phyloP scores from a whole-genome alignment of 2,113 vertebrate species.

The Dendrocopos noguchii region DNA sequence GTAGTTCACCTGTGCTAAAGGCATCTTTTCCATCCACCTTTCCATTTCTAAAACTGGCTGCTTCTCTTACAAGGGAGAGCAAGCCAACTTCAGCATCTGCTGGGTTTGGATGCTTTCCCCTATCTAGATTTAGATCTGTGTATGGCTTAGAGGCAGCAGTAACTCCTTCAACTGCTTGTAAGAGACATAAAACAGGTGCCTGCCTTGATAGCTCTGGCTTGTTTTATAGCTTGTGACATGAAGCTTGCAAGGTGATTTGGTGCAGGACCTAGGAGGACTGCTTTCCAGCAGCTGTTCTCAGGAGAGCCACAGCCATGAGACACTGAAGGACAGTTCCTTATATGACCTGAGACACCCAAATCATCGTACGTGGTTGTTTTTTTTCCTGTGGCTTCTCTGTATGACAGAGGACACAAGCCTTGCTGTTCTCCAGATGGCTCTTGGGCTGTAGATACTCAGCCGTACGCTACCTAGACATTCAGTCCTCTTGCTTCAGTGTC shows the following conservation, averaged over 20 bases:
- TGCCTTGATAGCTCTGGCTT: not conserved
- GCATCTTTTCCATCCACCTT: not conserved
- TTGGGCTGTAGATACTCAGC: rapidly evolving
- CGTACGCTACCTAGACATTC: too few species aligned
- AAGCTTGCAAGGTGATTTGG: not conserved
- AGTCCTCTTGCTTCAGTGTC: not conserved
- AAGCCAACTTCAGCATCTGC: not conserved
- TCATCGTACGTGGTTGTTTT: too few species aligned
- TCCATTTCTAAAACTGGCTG: not conserved
- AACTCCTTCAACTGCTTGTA: not conserved
- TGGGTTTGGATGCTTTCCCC: not conserved
- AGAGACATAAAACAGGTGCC: not conserved
- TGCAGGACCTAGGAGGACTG: not conserved
- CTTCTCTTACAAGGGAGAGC: not conserved
- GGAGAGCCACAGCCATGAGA: rapidly evolving
- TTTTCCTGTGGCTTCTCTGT: not conserved
- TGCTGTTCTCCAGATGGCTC: not conserved
- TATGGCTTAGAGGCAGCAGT: not conserved
- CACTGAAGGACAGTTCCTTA: not conserved
- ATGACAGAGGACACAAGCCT: not conserved
- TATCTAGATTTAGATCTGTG: not conserved
- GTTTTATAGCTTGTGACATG: not conserved
- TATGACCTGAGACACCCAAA: not conserved
- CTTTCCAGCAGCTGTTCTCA: not conserved
- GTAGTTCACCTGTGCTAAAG: not conserved